A percentile compares a stretch with the other conserved stretches of the same genome.
phyloP scores from a whole-genome alignment of 2,113 vertebrate genomes.

The Megaceryle torquata region DNA sequence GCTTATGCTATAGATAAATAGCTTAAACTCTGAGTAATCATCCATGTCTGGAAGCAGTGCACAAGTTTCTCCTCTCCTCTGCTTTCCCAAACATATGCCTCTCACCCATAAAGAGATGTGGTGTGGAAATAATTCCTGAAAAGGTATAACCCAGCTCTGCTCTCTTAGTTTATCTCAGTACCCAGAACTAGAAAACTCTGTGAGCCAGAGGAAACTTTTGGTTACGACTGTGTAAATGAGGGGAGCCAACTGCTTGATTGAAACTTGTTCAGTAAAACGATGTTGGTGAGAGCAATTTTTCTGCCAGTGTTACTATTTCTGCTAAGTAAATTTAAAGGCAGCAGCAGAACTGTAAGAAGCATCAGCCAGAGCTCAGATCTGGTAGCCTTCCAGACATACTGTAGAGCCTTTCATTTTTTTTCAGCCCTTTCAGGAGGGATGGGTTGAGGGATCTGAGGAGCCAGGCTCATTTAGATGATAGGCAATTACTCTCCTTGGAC shows the following conservation, averaged over 20 bases:
- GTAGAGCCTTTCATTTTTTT: constrained; percentile 13
- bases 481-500: neutral
- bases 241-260: neutral
- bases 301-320: constrained; percentile 23
- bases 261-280: neutral
- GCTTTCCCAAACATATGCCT: neutral
- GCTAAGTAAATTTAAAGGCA: constrained; percentile 36
- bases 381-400: constrained; percentile 36
- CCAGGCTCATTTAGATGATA: neutral
- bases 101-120: neutral
- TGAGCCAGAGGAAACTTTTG: neutral
- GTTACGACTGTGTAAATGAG: neutral
- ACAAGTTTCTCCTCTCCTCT: neutral
- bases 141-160: neutral
- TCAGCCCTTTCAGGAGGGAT: constrained; percentile 4
- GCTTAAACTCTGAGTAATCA: neutral
- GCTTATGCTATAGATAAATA: neutral
- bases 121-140: neutral
- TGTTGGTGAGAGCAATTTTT: neutral
- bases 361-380: constrained; percentile 2
- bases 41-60: neutral
- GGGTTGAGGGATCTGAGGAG: neutral
- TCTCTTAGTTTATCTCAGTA: neutral
- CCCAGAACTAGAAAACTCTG: neutral
- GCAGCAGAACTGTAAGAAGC: neutral